Percentiles rank a stretch among this genome's conserved stretches.
Evolutionary conservation across 2,888 invertebrate genomes (phyloP).

Genomic region (Steinernema carpocapsae): DNA sequence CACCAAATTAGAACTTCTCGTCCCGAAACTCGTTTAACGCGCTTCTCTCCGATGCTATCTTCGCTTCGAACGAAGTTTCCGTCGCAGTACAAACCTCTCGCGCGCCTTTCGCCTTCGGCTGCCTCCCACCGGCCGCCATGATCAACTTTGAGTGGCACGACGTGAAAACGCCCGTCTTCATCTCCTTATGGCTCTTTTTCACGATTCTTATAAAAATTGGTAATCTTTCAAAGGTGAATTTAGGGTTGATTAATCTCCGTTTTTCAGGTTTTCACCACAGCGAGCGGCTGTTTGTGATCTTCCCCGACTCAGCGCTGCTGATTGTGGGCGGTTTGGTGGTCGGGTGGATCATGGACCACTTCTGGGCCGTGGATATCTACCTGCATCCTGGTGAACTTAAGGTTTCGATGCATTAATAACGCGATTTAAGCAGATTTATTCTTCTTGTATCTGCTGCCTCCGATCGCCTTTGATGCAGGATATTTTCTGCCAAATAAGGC

Average conservation of each 20-base stretch:
- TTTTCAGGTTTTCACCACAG: constrained; percentile 47
- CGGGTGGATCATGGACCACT: constrained; percentile 42
- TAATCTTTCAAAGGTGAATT: background rate
- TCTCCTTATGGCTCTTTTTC: constrained; percentile 55
- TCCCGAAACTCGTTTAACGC: constrained; percentile 5
- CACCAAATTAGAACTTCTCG: constrained; percentile 15
- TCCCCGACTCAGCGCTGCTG: constrained; percentile 56
- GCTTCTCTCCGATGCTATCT: constrained; percentile 17
- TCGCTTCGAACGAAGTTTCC: constrained; percentile 9
- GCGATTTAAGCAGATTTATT: constrained; percentile 79
- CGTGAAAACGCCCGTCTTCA: constrained; percentile 57
- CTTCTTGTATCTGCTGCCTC: constrained; percentile 95
- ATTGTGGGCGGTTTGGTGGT: constrained; percentile 51
- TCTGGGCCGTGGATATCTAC: constrained; percentile 42
- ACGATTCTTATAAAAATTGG: constrained; percentile 53
- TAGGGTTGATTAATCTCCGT: background rate
- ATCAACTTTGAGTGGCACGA: constrained; percentile 57
- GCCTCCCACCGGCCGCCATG: constrained; percentile 36
- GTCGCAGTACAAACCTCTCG: background rate
- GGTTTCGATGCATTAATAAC: background rate
- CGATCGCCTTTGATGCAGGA: constrained; percentile 95
- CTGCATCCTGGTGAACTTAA: constrained; percentile 43
- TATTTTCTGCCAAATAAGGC: constrained; percentile 97
- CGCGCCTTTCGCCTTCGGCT: too few species aligned
- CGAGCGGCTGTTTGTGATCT: constrained; percentile 39